Conservation (phyloP, 2,888 invertebrate genomes). For the Temnothorax ravouxi region DNA sequence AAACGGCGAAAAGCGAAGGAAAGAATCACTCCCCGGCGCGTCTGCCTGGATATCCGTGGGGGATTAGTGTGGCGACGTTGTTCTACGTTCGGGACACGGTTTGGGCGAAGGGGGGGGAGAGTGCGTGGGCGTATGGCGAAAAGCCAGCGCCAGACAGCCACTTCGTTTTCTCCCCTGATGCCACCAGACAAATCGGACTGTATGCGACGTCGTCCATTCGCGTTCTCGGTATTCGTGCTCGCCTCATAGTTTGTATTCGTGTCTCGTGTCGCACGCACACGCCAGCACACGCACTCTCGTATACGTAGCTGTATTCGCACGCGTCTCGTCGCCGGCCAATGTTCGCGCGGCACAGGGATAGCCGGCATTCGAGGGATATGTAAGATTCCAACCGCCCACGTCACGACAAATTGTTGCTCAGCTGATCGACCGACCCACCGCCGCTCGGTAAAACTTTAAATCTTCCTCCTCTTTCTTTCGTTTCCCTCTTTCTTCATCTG, state of each 20-base stretch:
- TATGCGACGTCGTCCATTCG: conserved; percentile 48
- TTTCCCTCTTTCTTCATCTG: not conserved
- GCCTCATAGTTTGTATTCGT: not conserved
- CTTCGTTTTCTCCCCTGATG: conserved; percentile 72
- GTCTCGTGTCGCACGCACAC: not conserved
- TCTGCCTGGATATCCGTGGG: conserved; percentile 69
- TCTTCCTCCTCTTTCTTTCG: conserved; percentile 36
- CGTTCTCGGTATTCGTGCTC: conserved; percentile 8
- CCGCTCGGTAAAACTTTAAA: conserved; percentile 65
- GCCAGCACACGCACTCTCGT: not conserved
- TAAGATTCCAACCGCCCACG: conserved; percentile 77
- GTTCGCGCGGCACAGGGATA: conserved; percentile 11
- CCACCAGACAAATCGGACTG: conserved; percentile 71
- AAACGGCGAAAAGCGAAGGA: conserved; percentile 51
- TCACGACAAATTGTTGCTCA: conserved; percentile 76
- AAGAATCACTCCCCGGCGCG: conserved; percentile 66
- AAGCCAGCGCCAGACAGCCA: conserved; percentile 76
- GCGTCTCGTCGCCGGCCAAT: conserved; percentile 53
- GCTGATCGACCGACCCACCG: conserved; percentile 70
- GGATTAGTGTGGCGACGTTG: conserved; percentile 75
- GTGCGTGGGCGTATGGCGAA: conserved; percentile 79
- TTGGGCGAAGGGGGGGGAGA: conserved; percentile 44
- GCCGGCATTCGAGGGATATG: conserved; percentile 74
- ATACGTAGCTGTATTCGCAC: conserved; percentile 8
- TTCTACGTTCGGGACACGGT: conserved; percentile 74